Evolutionary conservation across 2,113 vertebrate genomes (phyloP), one percentile per base, ranked within the genome.

Genomic region (Dendrocopos noguchii): DNA sequence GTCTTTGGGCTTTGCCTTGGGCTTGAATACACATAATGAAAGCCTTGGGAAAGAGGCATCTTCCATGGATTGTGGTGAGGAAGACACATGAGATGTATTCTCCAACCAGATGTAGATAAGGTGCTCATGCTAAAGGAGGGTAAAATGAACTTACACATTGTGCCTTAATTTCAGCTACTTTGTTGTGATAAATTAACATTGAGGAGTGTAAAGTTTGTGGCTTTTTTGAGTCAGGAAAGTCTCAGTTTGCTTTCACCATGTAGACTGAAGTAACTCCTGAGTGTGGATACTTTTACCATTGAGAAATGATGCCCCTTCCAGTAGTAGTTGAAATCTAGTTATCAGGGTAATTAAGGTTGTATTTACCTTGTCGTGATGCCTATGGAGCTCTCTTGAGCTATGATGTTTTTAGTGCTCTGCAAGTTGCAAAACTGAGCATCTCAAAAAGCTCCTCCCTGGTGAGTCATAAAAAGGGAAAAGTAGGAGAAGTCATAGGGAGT

Each of bases 191-290:
- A 77, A 64, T 22, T 13, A 33, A 31, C 68, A 2, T 5, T 53
- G 10, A 21, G 4, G 55, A n/a, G 6, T 56, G 9, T 33, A 22
- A n/a, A 0, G 0, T 47, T 52, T 72, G 29, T 22, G 25, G 20
- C 3, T 2, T 10, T 56, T 25, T 13, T 4, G 19, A 6, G 27
- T 52, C 36, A 44, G 44, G 18, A 11, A 80, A 73, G 15, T n/a
- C 27, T n/a, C 4, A 3, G 2, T 39, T 70, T 8, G 3, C 4
- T 60, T 56, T 64, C 21, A 9, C 9, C 4, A 7, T 0, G 0
- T 5, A 67, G 21, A 14, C 24, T 47, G 28, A 67, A 28, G 6
- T 22, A 24, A 9, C 42, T 52, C 5, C 33, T 29, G n/a, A 28
- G 8, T 5, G 15, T n/a, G 24, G 20, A 24, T 4, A 28, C 27